These are phyloP conservation scores for Otis tarda DNA, from an alignment of 2,113 vertebrate species.

Conservation along the genomic window DNA sequence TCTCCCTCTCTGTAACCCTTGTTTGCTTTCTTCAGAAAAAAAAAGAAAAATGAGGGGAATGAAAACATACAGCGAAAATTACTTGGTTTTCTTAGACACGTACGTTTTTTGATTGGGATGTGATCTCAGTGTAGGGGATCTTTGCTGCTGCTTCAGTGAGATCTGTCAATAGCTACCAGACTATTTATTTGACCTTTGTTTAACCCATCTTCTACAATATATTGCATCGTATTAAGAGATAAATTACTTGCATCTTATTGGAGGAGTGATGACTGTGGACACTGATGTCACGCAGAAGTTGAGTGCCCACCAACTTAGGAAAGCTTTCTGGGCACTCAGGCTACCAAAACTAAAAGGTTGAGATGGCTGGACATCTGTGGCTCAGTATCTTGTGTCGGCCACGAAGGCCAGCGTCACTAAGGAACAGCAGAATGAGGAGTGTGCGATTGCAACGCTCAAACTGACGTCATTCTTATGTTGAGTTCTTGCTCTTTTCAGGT, in stretches of 20 bases:
- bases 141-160: not conserved
- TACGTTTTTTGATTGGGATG: not conserved
- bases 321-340: fast-evolving
- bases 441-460: not conserved
- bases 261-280: not conserved
- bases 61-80: not conserved
- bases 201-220: not conserved
- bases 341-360: not conserved
- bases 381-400: not conserved
- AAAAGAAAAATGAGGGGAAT: not conserved
- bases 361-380: not conserved
- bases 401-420: not conserved
- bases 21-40: not conserved
- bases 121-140: not conserved
- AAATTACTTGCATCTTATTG: not conserved
- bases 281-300: not conserved
- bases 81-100: not conserved
- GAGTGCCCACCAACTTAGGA: not conserved
- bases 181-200: not conserved
- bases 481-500: not conserved
- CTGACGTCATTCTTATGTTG: not conserved
- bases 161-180: not conserved
- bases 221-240: not conserved
- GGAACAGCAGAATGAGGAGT: not conserved
- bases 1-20: not conserved